Base-by-base conservation (phyloP, 2,888 invertebrate genomes). In the Andrena flavipes region DNA sequence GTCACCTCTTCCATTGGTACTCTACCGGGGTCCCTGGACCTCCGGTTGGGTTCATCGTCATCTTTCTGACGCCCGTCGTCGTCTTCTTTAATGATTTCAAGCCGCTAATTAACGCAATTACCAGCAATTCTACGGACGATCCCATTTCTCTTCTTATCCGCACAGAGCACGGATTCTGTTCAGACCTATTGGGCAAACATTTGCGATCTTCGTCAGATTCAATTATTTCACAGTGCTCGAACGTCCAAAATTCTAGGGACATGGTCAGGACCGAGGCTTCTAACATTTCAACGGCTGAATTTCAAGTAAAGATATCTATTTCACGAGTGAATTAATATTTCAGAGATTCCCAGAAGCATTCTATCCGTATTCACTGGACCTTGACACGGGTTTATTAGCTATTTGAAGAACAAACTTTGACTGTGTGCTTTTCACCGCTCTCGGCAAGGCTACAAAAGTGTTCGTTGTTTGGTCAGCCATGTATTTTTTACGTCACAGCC, bases 1-100 rank as follows among this genome's bases (percentile, higher is more conserved):
- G 88, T 89, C 88, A 89, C 88, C 90, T 88, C 89, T 81, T 88
- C 88, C 88, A 88, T 86, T 85, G 82, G 70, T 65, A 65, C 77
- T 84, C 76, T 88, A 84, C 83, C 64, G 67, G 80, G 33, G 75
- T 82, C 62, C 68, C 69, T 78, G 85, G 73, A 35, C 70, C 76
- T 76, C 78, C 86, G 73, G 74, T 51, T 65, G 29, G 70, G 67
- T 81, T 87, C 86, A 87, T 84, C 77, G 62, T 81, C 81, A 69
- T 80, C 77, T 60, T 71, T 63, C 64, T 49, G 82, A 42, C 59
- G 26, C 42, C 60, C 62, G 60, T n/a, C 20, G 65, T 60, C 63
- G 67, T 42, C 64, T 79, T 69, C 60, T 48, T 68, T 23, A 54
- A 72, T 26, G 49, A 64, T 71, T 64, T 71, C 35, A 65, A 42